phyloP scores from a whole-genome alignment of 2,797 vertebrate genomes.

The Syngnathus acus region DNA sequence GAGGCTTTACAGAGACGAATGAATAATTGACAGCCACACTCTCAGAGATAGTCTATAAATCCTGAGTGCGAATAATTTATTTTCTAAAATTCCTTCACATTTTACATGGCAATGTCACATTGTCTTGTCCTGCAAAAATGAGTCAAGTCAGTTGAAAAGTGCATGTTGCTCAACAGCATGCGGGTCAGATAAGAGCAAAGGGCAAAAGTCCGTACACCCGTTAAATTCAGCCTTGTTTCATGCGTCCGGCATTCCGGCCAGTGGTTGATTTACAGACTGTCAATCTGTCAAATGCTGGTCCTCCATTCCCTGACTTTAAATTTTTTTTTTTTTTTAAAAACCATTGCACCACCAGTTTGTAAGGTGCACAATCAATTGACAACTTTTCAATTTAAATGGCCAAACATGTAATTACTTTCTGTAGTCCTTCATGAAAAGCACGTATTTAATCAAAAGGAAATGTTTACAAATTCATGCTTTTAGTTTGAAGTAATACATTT shows the following conservation, averaged over 20 bases:
- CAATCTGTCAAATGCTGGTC: neutral
- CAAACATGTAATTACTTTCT: too few species aligned
- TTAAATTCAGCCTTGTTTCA: neutral
- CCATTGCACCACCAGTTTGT: too few species aligned
- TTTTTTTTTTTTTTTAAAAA: neutral
- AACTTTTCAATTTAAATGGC: neutral
- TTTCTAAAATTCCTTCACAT: neutral
- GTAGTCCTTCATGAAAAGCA: too few species aligned
- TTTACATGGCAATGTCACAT: neutral
- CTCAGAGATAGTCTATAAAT: too few species aligned
- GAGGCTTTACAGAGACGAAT: too few species aligned
- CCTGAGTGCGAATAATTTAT: too few species aligned
- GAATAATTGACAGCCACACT: too few species aligned
- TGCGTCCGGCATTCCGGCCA: neutral
- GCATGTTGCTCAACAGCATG: neutral
- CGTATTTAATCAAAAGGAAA: too few species aligned
- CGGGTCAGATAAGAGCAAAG: neutral
- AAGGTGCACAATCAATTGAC: neutral
- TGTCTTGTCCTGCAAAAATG: neutral
- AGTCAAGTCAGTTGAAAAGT: too few species aligned
- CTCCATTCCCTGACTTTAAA: neutral
- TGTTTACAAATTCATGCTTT: too few species aligned
- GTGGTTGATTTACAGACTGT: conserved; percentile 4
- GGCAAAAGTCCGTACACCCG: neutral
- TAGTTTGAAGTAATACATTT: too few species aligned